phyloP scores from a whole-genome alignment of 2,113 vertebrate genomes.

The Okapia johnstoni region DNA sequence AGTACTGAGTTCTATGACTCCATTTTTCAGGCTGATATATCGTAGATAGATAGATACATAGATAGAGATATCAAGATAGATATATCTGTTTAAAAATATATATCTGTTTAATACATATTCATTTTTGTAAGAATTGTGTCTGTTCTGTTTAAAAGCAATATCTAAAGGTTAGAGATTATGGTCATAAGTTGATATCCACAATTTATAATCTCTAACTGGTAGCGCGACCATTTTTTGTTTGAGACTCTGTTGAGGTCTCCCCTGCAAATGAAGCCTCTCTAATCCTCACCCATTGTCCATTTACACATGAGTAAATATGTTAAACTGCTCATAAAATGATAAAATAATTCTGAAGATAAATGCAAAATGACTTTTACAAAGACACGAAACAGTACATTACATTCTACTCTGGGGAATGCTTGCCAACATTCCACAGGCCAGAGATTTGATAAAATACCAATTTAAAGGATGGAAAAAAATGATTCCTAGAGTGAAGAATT shows the following conservation, averaged over 20 bases:
- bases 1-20: background rate
- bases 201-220: slow-evolving; percentile 25
- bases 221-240: slow-evolving; percentile 23
- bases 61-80: background rate
- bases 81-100: background rate
- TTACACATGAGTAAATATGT: slow-evolving; percentile 74
- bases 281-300: slow-evolving; percentile 61
- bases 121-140: background rate
- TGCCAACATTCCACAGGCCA: background rate
- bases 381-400: slow-evolving; percentile 51
- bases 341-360: slow-evolving; percentile 61
- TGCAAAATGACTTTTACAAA: slow-evolving; percentile 65
- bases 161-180: background rate
- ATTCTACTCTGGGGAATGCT: slow-evolving; percentile 28
- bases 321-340: slow-evolving; percentile 63
- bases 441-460: slow-evolving; percentile 30
- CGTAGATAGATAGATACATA: background rate
- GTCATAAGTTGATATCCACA: background rate
- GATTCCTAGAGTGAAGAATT: background rate
- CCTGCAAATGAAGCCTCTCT: slow-evolving; percentile 68
- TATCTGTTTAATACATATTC: background rate
- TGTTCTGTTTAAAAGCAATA: slow-evolving; percentile 4
- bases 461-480: slow-evolving; percentile 4
- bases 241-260: slow-evolving; percentile 46
- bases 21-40: background rate